Base-by-base conservation (phyloP, 2,797 vertebrate species). In the Poecilia velifera region DNA sequence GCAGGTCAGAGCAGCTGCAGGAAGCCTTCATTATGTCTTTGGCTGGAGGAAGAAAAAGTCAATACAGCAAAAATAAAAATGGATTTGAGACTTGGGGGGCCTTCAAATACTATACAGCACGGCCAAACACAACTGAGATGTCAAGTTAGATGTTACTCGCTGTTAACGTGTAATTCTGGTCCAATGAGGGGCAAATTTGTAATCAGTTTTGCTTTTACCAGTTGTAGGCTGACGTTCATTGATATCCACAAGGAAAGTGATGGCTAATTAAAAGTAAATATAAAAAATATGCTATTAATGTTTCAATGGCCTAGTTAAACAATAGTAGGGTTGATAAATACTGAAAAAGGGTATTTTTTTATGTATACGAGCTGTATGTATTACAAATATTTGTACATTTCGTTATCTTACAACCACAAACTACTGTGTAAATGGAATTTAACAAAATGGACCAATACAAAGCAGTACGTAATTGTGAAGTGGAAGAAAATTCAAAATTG, bases 21-120 rank as follows among this genome's bases (percentile, higher is more conserved):
- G 92, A 93, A 92, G 91, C 91, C 90, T 92, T 93, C 93, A 94
- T 95, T 94, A 95, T 94, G 92, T 93, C 90, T 94, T 94, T 92
- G 91, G 90, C 90, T 84, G 81, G 89, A 87, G 84, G 79, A 92
- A 83, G 87, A 93, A 94, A 92, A 93, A 93, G 93, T 95, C 93
- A 93, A 94, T 95, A 94, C 92, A 90, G 93, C 92, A 91, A 93
- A 94, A 94, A 94, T 94, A 93, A 95, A 95, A 95, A 95, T 95
- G 94, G 93, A 94, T 94, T 90, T 62, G 83, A 92, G 90, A 94
- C 92, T 89, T 87, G 31, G 88, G 94, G 94, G 94, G 92, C 84
- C 92, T 90, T 94, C 90, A 89, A 93, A 94, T 91, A 86, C 88
- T 84, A 87, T 90, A 90, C 86, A 90, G 90, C 84, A 77, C 85